These are phyloP conservation scores for Cephus nigrinus DNA, from an alignment of 2,888 invertebrate genomes.

Conservation along the genomic window DNA sequence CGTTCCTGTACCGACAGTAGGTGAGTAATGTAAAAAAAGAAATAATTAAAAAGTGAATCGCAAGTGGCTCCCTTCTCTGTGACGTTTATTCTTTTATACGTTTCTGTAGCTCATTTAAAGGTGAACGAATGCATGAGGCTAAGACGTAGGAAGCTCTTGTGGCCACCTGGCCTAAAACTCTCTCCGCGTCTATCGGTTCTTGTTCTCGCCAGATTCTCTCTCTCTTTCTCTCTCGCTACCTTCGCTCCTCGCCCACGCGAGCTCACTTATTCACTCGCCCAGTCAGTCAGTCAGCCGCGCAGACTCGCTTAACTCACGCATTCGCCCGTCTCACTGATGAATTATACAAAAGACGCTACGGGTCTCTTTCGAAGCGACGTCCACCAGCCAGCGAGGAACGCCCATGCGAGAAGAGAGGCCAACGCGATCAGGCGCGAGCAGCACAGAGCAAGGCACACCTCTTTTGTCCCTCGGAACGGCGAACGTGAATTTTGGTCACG, in stretches of 20 bases:
- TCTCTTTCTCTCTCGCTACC: background rate
- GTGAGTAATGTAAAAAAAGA: background rate
- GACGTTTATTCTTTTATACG: background rate
- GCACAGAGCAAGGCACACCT: background rate
- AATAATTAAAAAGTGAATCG: background rate
- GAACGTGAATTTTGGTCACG: background rate
- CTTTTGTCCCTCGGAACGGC: background rate
- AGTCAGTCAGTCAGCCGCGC: background rate
- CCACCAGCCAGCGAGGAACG: background rate
- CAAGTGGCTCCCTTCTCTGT: background rate
- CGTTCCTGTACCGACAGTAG: background rate
- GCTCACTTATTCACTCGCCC: constrained; percentile 3
- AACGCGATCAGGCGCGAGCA: background rate
- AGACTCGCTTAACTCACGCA: constrained; percentile 1
- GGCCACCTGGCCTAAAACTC: constrained; percentile 1
- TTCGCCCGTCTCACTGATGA: constrained; percentile 16
- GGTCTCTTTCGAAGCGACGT: constrained; percentile 7
- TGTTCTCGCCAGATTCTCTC: background rate
- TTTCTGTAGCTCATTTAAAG: background rate
- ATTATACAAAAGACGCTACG: constrained; percentile 20
- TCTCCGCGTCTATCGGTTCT: background rate
- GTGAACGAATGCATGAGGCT: background rate
- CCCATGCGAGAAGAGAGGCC: background rate
- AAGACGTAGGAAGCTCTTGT: background rate
- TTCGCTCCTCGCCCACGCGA: constrained; percentile 3